Evolutionary conservation across 1,140 invertebrate species (phyloP), one percentile per base, ranked within the genome.

Genomic region (Pantala flavescens): DNA sequence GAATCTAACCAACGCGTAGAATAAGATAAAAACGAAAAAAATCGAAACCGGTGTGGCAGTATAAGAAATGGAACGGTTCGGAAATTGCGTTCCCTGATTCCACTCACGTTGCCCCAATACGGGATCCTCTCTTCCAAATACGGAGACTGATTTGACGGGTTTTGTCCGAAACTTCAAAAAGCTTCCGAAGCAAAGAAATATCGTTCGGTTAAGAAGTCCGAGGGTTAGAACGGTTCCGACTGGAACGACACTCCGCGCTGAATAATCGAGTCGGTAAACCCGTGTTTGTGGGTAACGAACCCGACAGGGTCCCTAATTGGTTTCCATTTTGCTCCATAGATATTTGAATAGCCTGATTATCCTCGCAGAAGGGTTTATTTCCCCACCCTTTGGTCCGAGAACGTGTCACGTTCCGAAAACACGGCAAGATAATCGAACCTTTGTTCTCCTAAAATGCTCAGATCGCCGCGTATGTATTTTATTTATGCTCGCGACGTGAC

Each of bases 321-420:
- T 63, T 63, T 63, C 49, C 49, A 63, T 63, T 63, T 63, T 21
- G 49, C 2, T 21, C 49, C 49, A 63, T 63, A 63, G 49, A 63
- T 63, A 63, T 63, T 63, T 63, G 49, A 63, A 63, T 63, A 63
- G 49, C 49, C 49, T 63, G 49, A 63, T 63, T 63, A 63, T 63
- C 49, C 49, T 3, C 49, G 12, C 49, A 63, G n/a, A 16, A 21
- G n/a, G 49, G 49, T 19, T 21, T 63, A 16, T 21, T 7, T 63
- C 49, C 49, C 49, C 49, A 63, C n/a, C 49, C 28, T 36, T 36
- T 36, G 28, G 28, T 9, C 28, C 28, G 28, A 1, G 12, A 63
- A 63, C 49, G 49, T 63, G 49, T 21, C 49, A 21, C 49, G 49
- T 21, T 63, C 49, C 49, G 49, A 63, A 63, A 63, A 63, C 49